Conservation (phyloP, 2,888 invertebrate genomes). For the Serrognathus titanus region DNA sequence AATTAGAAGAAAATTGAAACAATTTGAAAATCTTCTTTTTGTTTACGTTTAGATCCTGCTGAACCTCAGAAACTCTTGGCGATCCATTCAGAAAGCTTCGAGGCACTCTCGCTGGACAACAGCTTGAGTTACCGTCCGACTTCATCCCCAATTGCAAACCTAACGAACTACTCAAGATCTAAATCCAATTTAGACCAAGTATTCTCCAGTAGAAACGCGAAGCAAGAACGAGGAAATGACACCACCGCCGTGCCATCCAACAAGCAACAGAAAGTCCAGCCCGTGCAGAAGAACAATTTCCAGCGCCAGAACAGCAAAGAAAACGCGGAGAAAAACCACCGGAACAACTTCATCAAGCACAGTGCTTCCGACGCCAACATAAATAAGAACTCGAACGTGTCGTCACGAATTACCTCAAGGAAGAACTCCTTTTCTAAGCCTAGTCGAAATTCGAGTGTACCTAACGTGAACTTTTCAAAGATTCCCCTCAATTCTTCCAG, state of each 20-base stretch:
- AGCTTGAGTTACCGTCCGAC: slow-evolving; percentile 40
- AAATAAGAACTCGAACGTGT: slow-evolving; percentile 34
- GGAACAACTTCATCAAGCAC: slow-evolving; percentile 42
- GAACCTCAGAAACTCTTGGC: slow-evolving; percentile 50
- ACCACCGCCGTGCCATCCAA: slow-evolving; percentile 30
- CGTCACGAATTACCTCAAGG: slow-evolving; percentile 33
- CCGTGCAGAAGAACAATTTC: slow-evolving; percentile 30
- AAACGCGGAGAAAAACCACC: slow-evolving; percentile 33
- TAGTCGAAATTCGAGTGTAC: slow-evolving; percentile 42
- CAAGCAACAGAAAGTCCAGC: slow-evolving; percentile 28
- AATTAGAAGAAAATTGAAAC: no score
- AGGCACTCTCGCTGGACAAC: slow-evolving; percentile 45
- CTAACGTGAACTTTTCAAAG: slow-evolving; percentile 32
- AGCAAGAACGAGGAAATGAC: slow-evolving; percentile 37
- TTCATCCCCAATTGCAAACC: slow-evolving; percentile 28
- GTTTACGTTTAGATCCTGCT: slow-evolving; percentile 47
- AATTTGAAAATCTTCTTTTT: neutral
- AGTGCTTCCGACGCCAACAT: slow-evolving; percentile 47
- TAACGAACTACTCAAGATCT: slow-evolving; percentile 43
- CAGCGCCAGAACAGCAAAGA: slow-evolving; percentile 48
- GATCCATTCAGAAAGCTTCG: slow-evolving; percentile 36
- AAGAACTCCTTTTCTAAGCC: slow-evolving; percentile 47
- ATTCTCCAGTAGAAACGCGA: slow-evolving; percentile 35
- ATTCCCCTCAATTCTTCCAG: slow-evolving; percentile 23
- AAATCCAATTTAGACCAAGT: slow-evolving; percentile 49